phyloP scores from a whole-genome alignment of 2,888 invertebrate genomes.

The Dioctria rufipes region DNA sequence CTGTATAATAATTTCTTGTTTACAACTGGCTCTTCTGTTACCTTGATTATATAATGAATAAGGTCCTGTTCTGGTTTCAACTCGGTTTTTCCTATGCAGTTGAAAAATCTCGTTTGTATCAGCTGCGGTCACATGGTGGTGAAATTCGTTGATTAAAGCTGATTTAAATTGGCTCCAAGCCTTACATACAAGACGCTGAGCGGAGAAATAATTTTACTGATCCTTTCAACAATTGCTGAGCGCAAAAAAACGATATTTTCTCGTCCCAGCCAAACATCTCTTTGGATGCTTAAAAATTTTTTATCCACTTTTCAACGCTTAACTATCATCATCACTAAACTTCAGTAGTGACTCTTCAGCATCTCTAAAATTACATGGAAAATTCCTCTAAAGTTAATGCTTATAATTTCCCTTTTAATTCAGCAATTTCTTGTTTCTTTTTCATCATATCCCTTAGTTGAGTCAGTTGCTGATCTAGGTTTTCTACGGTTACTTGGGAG shows the following conservation, averaged over 20 bases:
- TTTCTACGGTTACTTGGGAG: too few species aligned
- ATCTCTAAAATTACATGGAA: conserved; percentile 51
- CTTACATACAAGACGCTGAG: conserved; percentile 37
- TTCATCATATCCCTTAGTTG: too few species aligned
- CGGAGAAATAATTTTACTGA: conserved; percentile 55
- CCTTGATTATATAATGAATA: too few species aligned
- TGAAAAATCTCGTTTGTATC: too few species aligned
- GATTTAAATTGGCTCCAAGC: conserved; percentile 54
- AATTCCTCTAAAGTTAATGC: conserved; percentile 17
- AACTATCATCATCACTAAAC: too few species aligned
- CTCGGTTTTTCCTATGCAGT: too few species aligned
- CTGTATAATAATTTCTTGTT: too few species aligned
- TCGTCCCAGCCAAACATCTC: conserved; percentile 46
- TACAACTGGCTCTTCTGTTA: too few species aligned
- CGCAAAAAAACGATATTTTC: conserved; percentile 53
- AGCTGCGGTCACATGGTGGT: too few species aligned
- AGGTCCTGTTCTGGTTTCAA: too few species aligned
- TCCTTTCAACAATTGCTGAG: conserved; percentile 45
- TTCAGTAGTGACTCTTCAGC: conserved; percentile 54
- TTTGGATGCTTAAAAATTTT: conserved; percentile 52
- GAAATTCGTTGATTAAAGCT: conserved; percentile 52
- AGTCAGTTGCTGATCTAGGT: too few species aligned
- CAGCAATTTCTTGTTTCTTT: too few species aligned
- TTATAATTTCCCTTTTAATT: conserved; percentile 41
- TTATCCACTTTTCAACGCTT: conserved; percentile 53